Evolutionary conservation across 2,113 vertebrate species (phyloP), one percentile per base, ranked within the genome.

Genomic region (Argyrosomus japonicus): DNA sequence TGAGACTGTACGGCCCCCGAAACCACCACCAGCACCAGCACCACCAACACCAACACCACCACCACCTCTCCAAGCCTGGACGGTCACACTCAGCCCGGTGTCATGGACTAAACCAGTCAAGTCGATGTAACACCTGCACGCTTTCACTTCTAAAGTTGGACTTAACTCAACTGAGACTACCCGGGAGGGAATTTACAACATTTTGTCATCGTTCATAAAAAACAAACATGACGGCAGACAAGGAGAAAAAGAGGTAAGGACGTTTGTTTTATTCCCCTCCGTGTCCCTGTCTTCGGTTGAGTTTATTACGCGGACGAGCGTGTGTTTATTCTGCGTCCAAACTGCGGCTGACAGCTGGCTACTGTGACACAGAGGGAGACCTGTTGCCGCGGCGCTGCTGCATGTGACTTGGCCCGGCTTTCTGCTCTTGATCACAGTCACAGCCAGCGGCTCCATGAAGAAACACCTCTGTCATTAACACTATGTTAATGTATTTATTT

Each of bases 241-340:
- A 97, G 92, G 97, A 99, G 79, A 99, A 97, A 87, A 98, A 98
- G 91, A 97, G 97, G 98, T 99, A 94, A 95, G 93, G 50, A 1
- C 3, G 6, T n/a, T 27, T 1, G 0, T 9, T 63, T 40, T 53
- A 9, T 0, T 23, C n/a, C 0, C 7, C 57, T 47, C 1, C 18
- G 51, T 40, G 14, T 13, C 18, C 17, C n/a, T 57, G n/a, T 2
- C 2, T 69, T 21, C 14, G 48, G 3, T 36, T 1, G 62, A n/a
- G n/a, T n/a, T n/a, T n/a, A n/a, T n/a, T n/a, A n/a, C n/a, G n/a
- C n/a, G n/a, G n/a, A 61, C 56, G 29, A 50, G 50, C 2, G 6
- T 4, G 6, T 57, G 62, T 68, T 58, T 47, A n/a, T 71, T 50
- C 1, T 40, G 18, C 7, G 27, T 0, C 23, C 9, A 75, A 19